These are phyloP conservation scores for Colaptes auratus DNA, from an alignment of 2,113 vertebrate genomes.

Conservation along the genomic window DNA sequence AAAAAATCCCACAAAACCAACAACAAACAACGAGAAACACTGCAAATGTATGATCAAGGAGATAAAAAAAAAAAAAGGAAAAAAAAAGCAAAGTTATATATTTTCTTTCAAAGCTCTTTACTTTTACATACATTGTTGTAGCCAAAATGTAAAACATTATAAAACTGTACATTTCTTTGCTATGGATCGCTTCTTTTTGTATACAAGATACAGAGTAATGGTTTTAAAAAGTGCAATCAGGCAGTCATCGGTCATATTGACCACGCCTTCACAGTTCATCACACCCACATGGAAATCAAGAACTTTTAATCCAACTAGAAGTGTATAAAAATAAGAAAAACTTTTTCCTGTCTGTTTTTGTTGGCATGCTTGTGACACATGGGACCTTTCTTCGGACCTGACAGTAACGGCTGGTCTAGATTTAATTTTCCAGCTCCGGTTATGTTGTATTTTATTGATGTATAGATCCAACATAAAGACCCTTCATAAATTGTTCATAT, in stretches of 20 bases:
- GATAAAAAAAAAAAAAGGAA: slow-evolving; percentile 44
- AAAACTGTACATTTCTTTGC: slow-evolving; percentile 79
- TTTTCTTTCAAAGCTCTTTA: slow-evolving; percentile 89
- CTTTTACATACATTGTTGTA: slow-evolving; percentile 90
- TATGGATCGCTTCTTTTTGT: slow-evolving; percentile 80
- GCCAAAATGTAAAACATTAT: slow-evolving; percentile 82
- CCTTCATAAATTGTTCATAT: slow-evolving; percentile 83
- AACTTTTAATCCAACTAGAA: slow-evolving; percentile 76
- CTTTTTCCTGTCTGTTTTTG: slow-evolving; percentile 77
- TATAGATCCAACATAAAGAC: slow-evolving; percentile 81
- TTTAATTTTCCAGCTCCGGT: slow-evolving; percentile 75
- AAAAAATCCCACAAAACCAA: slow-evolving; percentile 40
- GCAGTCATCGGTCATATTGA: slow-evolving; percentile 89
- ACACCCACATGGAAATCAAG: slow-evolving; percentile 72
- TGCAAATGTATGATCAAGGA: slow-evolving; percentile 84
- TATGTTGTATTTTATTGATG: slow-evolving; percentile 82
- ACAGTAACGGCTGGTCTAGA: slow-evolving; percentile 77
- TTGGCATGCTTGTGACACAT: slow-evolving; percentile 88
- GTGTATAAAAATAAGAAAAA: slow-evolving; percentile 76
- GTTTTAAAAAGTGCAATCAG: slow-evolving; percentile 78
- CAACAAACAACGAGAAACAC: slow-evolving; percentile 56
- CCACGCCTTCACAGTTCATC: slow-evolving; percentile 80
- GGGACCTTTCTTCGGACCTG: slow-evolving; percentile 76
- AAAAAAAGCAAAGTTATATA: slow-evolving; percentile 76
- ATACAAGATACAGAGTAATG: slow-evolving; percentile 72